A percentile compares a stretch with the other conserved stretches of the same genome.
Evolutionary conservation across 2,797 vertebrate genomes (phyloP).

Genomic region (Sebastes minor): DNA sequence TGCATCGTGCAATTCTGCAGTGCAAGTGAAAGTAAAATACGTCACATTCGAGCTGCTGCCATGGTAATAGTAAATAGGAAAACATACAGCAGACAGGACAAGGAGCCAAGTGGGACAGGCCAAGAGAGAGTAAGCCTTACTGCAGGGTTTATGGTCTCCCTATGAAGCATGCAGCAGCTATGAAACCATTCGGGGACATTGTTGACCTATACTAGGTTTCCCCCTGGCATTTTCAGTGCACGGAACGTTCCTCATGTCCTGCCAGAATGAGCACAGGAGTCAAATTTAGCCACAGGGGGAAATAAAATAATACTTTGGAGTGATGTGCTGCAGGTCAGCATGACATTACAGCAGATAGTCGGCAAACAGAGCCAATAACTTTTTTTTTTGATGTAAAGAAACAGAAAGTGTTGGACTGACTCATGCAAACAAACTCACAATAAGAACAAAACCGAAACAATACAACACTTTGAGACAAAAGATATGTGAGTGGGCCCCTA

Average conservation of each 20-base stretch:
- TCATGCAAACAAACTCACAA: neutral
- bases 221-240: constrained; percentile 33
- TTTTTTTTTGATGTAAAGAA: neutral
- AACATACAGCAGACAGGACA: constrained; percentile 26
- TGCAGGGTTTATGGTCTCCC: constrained; percentile 27
- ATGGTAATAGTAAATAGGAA: constrained; percentile 41
- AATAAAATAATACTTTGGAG: constrained; percentile 45
- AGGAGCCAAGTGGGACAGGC: constrained; percentile 46
- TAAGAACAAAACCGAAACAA: constrained; percentile 10
- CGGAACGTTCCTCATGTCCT: constrained; percentile 74
- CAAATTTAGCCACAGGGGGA: constrained; percentile 64
- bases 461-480: neutral
- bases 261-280: constrained; percentile 64
- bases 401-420: constrained; percentile 20
- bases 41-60: constrained; percentile 19
- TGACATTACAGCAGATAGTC: constrained; percentile 32
- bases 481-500: neutral
- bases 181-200: constrained; percentile 45
- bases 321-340: constrained; percentile 7
- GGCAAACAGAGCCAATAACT: neutral
- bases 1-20: constrained; percentile 10
- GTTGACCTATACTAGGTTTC: constrained; percentile 64
- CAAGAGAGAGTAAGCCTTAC: constrained; percentile 17
- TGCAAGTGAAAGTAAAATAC: constrained; percentile 27
- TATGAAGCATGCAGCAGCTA: constrained; percentile 41